Evolutionary conservation across 2,888 invertebrate species (phyloP), one percentile per base, ranked within the genome.

Genomic region (Ypsolopha scabrella): DNA sequence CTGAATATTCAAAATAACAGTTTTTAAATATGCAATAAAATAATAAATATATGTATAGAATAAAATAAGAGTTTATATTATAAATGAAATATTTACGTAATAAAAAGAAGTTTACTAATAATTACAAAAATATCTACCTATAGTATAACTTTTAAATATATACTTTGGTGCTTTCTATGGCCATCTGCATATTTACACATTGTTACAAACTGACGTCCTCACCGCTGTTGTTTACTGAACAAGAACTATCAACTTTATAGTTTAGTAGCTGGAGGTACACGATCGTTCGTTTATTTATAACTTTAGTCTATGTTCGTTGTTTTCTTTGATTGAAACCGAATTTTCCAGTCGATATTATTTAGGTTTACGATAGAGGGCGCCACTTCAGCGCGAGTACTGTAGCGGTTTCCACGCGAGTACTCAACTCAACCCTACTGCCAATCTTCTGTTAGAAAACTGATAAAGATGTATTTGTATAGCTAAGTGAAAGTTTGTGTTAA

Each of bases 351-450:
- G 76, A 78, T 81, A 81, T 80, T 79, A 74, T 70, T 70, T 67
- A 70, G 68, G 65, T 70, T 72, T 64, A 61, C 72, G 64, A 61
- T 65, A 66, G 58, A 60, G 4, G 24, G 2, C 24, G 24, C 24
- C 24, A 24, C 24, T 24, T 24, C 24, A 24, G 24, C 24, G 24
- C 24, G 24, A 24, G 24, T 24, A 24, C 4, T 24, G 24, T 24
- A 24, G 24, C 24, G 24, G 24, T 70, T n/a, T n/a, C 68, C 69
- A 64, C 68, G 60, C 64, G 65, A 63, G 80, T 68, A 82, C 82
- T 81, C 81, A 80, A 82, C 82, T 81, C 81, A 80, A 67, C 69
- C 67, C 70, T 76, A 85, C 85, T 85, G 85, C 85, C 85, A 85
- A 79, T 71, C 73, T 76, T 79, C 72, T 79, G 72, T 79, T 78